phyloP scores from a whole-genome alignment of 2,888 invertebrate species.

The Smittia aterrima region DNA sequence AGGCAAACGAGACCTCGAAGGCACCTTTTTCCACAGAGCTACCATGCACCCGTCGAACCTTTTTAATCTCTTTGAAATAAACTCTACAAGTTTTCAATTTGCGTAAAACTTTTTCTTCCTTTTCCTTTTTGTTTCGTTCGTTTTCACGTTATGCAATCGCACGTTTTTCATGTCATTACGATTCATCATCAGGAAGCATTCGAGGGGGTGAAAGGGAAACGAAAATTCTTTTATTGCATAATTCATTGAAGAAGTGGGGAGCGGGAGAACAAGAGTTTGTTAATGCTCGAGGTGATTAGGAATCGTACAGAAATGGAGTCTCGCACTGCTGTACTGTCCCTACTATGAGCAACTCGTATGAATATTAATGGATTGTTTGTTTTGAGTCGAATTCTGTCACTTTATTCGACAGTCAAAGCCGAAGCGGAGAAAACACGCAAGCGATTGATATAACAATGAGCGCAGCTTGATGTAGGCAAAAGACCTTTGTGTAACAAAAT shows the following conservation, averaged over 20 bases:
- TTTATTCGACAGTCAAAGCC: background rate
- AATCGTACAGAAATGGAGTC: no score
- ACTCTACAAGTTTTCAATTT: slow-evolving; percentile 28
- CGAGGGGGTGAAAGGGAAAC: background rate
- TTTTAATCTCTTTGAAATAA: slow-evolving; percentile 21
- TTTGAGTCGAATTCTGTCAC: slow-evolving; percentile 5
- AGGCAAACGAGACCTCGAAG: no score
- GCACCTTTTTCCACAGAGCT: no score
- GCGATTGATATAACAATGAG: no score
- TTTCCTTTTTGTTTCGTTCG: background rate
- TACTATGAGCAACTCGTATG: background rate
- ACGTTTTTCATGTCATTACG: slow-evolving; percentile 33
- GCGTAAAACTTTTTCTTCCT: background rate
- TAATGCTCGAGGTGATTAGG: no score
- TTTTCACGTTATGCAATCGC: slow-evolving; percentile 24
- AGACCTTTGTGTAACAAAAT: no score
- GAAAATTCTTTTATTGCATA: no score
- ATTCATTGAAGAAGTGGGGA: no score
- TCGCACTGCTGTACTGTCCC: no score
- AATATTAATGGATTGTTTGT: slow-evolving; percentile 9
- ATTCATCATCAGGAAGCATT: slow-evolving; percentile 18
- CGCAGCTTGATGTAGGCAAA: no score
- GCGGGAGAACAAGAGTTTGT: no score
- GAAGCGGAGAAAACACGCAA: background rate
- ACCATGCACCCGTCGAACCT: background rate